A percentile compares a stretch with the other conserved stretches of the same genome.
These are phyloP conservation scores for Thalassoma bifasciatum DNA, from an alignment of 2,113 vertebrate genomes.

Conservation along the genomic window DNA sequence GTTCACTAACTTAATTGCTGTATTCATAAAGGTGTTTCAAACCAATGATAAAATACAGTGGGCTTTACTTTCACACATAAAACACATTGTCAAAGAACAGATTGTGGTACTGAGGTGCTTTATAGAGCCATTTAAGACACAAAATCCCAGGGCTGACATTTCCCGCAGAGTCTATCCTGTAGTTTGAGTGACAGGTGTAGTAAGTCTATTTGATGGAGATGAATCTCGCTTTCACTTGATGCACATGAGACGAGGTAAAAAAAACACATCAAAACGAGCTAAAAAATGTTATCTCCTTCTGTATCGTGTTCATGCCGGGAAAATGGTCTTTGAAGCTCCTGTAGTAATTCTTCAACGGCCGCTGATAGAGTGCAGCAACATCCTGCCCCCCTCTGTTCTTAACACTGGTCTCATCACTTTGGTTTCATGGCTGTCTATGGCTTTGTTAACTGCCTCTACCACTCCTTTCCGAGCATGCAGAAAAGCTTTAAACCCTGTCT, in stretches of 20 bases:
- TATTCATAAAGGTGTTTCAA: constrained; percentile 1
- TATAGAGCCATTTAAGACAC: constrained; percentile 3
- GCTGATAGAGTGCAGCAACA: constrained; percentile 15
- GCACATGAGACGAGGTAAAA: neutral
- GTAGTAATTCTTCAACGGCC: constrained; percentile 7
- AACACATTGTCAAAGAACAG: neutral
- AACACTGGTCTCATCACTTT: neutral
- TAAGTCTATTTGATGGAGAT: constrained; percentile 17
- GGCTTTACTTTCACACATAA: neutral
- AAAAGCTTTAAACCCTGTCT: neutral
- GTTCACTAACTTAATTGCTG: neutral
- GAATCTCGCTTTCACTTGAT: constrained; percentile 5
- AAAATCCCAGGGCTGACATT: constrained; percentile 11
- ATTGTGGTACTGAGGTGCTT: neutral
- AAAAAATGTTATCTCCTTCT: neutral
- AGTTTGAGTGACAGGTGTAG: constrained; percentile 19
- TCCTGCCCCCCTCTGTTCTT: neutral
- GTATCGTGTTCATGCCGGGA: constrained; percentile 1
- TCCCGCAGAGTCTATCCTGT: neutral
- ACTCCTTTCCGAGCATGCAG: neutral
- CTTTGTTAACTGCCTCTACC: neutral
- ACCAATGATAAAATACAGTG: neutral
- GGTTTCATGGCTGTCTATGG: constrained; percentile 23
- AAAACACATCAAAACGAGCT: constrained; percentile 9
- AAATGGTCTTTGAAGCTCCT: constrained; percentile 7